Conservation (phyloP, 2,113 vertebrate species). For the Phocoena phocoena region DNA sequence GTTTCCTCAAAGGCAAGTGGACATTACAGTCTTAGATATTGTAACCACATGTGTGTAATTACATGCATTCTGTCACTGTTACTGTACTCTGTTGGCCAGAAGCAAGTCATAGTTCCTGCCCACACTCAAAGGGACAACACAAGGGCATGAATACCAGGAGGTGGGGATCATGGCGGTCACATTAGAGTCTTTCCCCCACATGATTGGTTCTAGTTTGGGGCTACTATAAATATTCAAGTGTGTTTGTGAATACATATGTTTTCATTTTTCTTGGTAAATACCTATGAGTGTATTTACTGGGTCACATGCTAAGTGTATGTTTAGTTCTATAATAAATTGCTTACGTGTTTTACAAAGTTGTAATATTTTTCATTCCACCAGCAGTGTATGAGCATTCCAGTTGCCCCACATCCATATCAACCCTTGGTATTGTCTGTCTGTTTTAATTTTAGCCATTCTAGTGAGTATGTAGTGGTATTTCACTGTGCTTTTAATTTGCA, state of each 20-base stretch:
- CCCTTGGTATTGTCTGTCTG: neutral
- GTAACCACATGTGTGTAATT: neutral
- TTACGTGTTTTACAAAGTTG: neutral
- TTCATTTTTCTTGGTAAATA: constrained; percentile 21
- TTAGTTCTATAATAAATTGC: neutral
- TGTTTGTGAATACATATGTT: neutral
- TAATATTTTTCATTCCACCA: neutral
- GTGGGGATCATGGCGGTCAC: neutral
- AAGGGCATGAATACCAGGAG: neutral
- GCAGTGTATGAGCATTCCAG: neutral
- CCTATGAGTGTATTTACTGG: neutral
- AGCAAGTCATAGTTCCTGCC: neutral
- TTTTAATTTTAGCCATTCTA: neutral
- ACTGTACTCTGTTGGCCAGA: neutral
- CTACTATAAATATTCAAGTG: neutral
- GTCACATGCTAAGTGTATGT: neutral
- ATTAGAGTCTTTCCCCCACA: neutral
- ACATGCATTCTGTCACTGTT: neutral
- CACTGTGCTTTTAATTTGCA: too few species aligned
- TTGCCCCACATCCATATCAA: fast-evolving
- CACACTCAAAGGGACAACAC: neutral
- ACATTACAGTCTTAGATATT: neutral
- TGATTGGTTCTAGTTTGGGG: neutral
- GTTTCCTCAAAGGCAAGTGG: neutral
- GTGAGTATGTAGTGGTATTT: neutral